These are phyloP conservation scores for Xiphophorus hellerii DNA, from an alignment of 2,113 vertebrate genomes.

Conservation along the genomic window DNA sequence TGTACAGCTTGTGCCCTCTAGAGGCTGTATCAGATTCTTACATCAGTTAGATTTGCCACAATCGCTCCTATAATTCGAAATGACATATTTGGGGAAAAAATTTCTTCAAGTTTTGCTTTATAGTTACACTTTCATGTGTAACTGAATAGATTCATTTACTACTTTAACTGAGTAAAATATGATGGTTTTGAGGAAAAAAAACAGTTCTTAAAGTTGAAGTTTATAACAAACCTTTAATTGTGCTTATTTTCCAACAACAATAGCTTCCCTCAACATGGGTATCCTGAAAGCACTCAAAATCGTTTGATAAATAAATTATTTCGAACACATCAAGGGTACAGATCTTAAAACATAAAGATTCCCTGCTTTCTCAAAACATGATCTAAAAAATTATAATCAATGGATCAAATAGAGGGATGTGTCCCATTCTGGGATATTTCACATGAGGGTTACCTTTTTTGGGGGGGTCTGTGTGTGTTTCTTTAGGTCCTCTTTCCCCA, in stretches of 20 bases:
- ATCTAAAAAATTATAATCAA: neutral
- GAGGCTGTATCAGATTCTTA: constrained; percentile 32
- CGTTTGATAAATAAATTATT: neutral
- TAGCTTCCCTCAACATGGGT: neutral
- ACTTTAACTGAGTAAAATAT: neutral
- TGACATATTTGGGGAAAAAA: neutral
- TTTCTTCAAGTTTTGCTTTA: neutral
- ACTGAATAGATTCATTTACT: neutral
- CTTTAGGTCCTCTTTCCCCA: neutral
- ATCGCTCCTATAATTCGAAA: neutral
- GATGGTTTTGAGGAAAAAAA: neutral
- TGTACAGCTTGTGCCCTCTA: constrained; percentile 40
- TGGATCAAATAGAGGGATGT: neutral
- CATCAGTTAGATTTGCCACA: constrained; percentile 4
- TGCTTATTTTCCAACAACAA: neutral
- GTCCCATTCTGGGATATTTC: neutral
- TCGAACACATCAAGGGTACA: neutral
- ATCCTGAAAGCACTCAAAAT: neutral
- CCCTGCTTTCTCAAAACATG: neutral
- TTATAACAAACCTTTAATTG: neutral
- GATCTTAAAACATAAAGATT: neutral
- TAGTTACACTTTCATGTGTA: neutral
- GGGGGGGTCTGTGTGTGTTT: neutral
- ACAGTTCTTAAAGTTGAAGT: constrained; percentile 4
- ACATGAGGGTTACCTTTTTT: neutral